Conservation (phyloP, 2,113 vertebrate species). For the Myiagra hebetior region DNA sequence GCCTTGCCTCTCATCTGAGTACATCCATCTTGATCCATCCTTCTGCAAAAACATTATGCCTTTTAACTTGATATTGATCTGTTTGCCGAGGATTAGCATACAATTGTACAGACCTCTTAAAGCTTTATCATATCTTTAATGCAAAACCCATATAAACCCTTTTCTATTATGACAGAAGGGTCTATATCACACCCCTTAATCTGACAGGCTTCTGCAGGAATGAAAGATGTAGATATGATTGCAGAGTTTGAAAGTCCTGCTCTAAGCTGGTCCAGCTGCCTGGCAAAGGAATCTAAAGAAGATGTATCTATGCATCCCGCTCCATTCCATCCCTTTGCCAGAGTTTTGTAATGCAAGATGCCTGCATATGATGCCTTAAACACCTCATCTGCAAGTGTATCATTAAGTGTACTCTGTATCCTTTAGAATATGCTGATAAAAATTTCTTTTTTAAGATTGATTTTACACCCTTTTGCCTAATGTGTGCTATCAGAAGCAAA, state of each 20-base stretch:
- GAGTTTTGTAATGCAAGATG: background rate
- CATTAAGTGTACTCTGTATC: background rate
- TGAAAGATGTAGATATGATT: slow-evolving; percentile 18
- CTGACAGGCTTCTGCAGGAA: slow-evolving; percentile 27
- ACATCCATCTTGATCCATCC: background rate
- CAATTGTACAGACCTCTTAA: slow-evolving; percentile 3
- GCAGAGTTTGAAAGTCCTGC: slow-evolving; percentile 15
- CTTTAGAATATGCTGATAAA: background rate
- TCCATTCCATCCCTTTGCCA: background rate
- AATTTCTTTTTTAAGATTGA: background rate
- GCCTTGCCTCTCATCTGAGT: background rate
- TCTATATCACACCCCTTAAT: background rate
- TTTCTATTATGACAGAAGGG: slow-evolving; percentile 20
- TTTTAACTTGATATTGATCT: slow-evolving; percentile 43
- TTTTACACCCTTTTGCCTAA: background rate
- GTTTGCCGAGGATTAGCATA: slow-evolving; percentile 22
- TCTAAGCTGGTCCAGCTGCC: background rate
- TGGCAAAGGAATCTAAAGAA: background rate
- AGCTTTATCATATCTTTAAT: slow-evolving; percentile 30
- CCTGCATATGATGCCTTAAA: background rate
- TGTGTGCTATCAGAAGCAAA: background rate
- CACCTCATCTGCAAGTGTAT: background rate
- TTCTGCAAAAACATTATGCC: slow-evolving; percentile 5
- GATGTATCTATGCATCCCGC: background rate
- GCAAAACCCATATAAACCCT: slow-evolving; percentile 12